Percentiles rank a stretch among this genome's conserved stretches.
phyloP scores from a whole-genome alignment of 2,113 vertebrate species.

The Seriola rivoliana region DNA sequence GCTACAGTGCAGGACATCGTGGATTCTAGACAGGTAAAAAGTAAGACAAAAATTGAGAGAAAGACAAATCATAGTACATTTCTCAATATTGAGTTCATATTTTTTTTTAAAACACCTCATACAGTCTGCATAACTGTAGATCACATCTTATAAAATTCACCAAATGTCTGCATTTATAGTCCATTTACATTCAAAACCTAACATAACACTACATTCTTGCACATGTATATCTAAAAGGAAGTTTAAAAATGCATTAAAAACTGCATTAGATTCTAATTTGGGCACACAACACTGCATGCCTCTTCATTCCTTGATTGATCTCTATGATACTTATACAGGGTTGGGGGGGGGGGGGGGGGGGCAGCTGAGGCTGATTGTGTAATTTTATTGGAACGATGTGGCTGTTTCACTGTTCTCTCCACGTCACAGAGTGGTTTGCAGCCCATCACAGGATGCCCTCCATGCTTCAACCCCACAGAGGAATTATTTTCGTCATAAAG shows the following conservation, averaged over 20 bases:
- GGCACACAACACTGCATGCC: neutral
- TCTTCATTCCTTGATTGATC: neutral
- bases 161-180: too few relatives aligned
- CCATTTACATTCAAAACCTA: neutral
- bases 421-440: too few relatives aligned
- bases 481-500: too few relatives aligned
- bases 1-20: constrained; percentile 64
- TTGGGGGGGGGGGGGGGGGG: too few relatives aligned
- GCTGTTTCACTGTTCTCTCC: neutral
- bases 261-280: neutral
- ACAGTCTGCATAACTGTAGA: neutral
- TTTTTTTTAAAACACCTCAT: neutral
- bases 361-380: neutral
- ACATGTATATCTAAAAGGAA: neutral
- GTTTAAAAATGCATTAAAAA: neutral
- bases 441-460: too few relatives aligned
- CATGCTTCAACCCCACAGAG: too few relatives aligned
- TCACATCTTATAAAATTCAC: neutral
- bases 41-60: constrained; percentile 16
- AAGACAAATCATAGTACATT: constrained; percentile 1
- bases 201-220: neutral
- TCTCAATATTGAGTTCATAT: neutral
- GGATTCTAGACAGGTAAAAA: constrained; percentile 59
- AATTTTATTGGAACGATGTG: neutral
- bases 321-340: neutral